These are phyloP conservation scores for Iselma pallidipennis DNA, from an alignment of 2,888 invertebrate genomes.

Conservation along the genomic window DNA sequence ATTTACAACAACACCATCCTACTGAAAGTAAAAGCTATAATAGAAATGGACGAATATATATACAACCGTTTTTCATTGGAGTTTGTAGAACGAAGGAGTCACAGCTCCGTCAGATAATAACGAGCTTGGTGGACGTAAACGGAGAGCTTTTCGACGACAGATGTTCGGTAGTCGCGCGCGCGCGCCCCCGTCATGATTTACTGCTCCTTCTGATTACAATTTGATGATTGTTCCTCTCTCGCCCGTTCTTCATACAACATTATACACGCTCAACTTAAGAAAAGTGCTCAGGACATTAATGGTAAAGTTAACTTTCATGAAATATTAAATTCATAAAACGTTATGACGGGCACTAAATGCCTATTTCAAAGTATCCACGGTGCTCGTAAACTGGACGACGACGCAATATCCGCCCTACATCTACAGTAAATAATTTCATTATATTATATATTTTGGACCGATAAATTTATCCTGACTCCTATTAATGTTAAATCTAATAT, in stretches of 20 bases:
- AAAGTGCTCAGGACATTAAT: slow-evolving; percentile 51
- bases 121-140: slow-evolving; percentile 33
- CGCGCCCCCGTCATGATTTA: slow-evolving; percentile 49
- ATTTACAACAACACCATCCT: background rate
- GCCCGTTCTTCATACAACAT: slow-evolving; percentile 44
- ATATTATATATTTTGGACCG: background rate
- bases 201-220: slow-evolving; percentile 56
- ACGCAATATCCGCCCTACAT: background rate
- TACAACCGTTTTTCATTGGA: background rate
- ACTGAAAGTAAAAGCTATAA: too few relatives aligned
- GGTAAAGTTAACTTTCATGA: slow-evolving; percentile 49
- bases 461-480: background rate
- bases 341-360: slow-evolving; percentile 29
- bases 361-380: slow-evolving; percentile 10
- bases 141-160: slow-evolving; percentile 47
- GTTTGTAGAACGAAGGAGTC: slow-evolving; percentile 29
- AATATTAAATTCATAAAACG: slow-evolving; percentile 50
- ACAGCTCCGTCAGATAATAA: slow-evolving; percentile 44
- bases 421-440: background rate
- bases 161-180: slow-evolving; percentile 48
- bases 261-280: slow-evolving; percentile 50
- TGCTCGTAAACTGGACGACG: slow-evolving; percentile 8
- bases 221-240: slow-evolving; percentile 56
- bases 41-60: background rate
- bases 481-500: background rate